Base-by-base conservation (phyloP, 2,888 invertebrate species). In the Drosophila histrio region DNA sequence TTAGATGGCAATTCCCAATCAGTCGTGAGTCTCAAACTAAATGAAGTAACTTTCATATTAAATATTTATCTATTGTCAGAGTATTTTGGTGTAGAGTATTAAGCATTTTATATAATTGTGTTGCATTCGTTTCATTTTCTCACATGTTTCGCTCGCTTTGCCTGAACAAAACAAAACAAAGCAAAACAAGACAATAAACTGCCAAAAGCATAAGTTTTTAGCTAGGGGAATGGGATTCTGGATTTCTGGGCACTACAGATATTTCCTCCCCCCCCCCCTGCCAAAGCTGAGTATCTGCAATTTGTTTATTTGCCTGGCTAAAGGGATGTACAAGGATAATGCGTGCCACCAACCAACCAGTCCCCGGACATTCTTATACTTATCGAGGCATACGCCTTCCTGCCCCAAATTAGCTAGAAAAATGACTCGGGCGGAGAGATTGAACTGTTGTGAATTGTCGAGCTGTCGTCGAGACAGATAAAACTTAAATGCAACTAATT, bases 141-240 rank as follows among this genome's bases (percentile, higher is more conserved):
- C 60, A 53, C 44, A 52, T 49, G 50, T 50, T 58, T 41, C 34
- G 32, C 26, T 22, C 30, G 49, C 32, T 32, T 38, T 54, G 41
- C 30, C 57, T 34, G 24, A 47, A 52, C 41, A 59, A 66, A 67
- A 44, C 59, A 67, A 78, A 69, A 68, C 62, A 85, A 81, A 66
- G 62, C 69, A 72, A 74, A 83, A 86, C 71, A 79, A 77, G 68
- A 77, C 87, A 79, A 86, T 81, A 81, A 81, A 83, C 87, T 79
- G 83, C 65, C 71, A 83, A 77, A 74, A 77, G 80, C 83, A 81
- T 86, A 81, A 77, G 86, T 77, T 81, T 79, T 39, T 32, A 65
- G 73, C 62, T 53, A 34, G 15, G 24, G 36, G 30, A 22, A 15
- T 17, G 38, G 17, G 22, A 2, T 13, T 36, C 9, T 24, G n/a